These are phyloP conservation scores for Shinisaurus crocodilurus DNA, from an alignment of 2,113 vertebrate species.

Conservation along the genomic window DNA sequence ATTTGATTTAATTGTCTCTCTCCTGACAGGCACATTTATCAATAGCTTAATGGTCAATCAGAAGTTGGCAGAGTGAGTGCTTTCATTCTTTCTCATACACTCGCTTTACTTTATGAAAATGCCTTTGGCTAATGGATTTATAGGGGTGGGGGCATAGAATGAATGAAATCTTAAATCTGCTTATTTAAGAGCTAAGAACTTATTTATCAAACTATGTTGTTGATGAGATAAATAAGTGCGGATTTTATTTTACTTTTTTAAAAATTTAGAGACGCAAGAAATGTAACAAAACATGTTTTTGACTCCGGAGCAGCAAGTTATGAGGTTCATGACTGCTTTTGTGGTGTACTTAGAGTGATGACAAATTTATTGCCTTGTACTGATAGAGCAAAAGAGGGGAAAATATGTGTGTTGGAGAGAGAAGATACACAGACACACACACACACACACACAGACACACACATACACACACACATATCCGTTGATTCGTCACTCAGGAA, in stretches of 20 bases:
- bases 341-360: constrained; percentile 88
- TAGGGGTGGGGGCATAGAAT: constrained; percentile 74
- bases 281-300: constrained; percentile 23
- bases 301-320: constrained; percentile 88
- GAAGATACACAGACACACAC: constrained; percentile 22
- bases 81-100: constrained; percentile 96
- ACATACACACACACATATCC: constrained; percentile 79
- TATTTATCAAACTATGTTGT: constrained; percentile 74
- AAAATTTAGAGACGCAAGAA: neutral
- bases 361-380: constrained; percentile 94
- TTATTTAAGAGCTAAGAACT: constrained; percentile 83
- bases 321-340: constrained; percentile 88
- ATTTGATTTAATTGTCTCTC: constrained; percentile 99
- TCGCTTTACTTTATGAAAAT: constrained; percentile 95
- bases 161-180: constrained; percentile 86
- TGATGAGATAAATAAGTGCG: constrained; percentile 82
- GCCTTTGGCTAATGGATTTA: constrained; percentile 96
- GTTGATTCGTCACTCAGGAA: constrained; percentile 91
- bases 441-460: constrained; percentile 70
- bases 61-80: constrained; percentile 95
- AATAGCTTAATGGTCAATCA: constrained; percentile 99
- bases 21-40: constrained; percentile 99
- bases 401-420: constrained; percentile 14
- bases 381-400: constrained; percentile 82
- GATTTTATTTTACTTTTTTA: constrained; percentile 53